phyloP scores from a whole-genome alignment of 1,140 invertebrate species.

The Arctopsyche grandis region DNA sequence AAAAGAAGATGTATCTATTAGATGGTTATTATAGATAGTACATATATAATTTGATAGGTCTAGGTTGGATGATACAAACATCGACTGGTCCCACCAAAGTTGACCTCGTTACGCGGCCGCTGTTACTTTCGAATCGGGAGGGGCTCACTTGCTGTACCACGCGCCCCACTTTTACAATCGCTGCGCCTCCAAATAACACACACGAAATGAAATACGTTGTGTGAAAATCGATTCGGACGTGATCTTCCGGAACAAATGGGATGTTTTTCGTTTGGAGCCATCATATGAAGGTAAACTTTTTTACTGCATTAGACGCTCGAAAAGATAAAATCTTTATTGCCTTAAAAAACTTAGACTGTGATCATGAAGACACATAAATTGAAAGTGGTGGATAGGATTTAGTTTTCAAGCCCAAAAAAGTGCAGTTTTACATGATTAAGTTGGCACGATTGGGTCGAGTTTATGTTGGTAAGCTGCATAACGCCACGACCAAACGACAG shows the following conservation, averaged over 20 bases:
- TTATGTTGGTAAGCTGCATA: no score
- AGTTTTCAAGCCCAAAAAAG: no score
- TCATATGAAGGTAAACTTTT: no score
- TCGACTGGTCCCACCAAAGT: not conserved
- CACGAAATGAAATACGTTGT: not conserved
- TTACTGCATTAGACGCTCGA: no score
- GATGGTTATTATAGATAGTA: not conserved
- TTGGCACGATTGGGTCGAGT: no score
- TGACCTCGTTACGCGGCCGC: slow-evolving; percentile 18
- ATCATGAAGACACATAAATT: no score
- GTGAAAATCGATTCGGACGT: not conserved
- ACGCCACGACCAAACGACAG: no score
- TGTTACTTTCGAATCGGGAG: slow-evolving; percentile 38
- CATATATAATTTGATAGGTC: not conserved
- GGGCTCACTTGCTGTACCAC: slow-evolving; percentile 3
- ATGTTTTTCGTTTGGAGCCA: not conserved
- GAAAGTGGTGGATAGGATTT: no score
- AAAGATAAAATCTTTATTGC: no score
- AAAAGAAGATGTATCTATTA: no score
- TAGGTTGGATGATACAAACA: not conserved
- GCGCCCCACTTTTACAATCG: slow-evolving; percentile 34
- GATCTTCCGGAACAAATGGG: not conserved
- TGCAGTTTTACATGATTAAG: no score
- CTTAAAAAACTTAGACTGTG: no score
- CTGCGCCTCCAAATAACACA: not conserved